Evolutionary conservation across 2,888 invertebrate species (phyloP), one percentile per base, ranked within the genome.

Genomic region (Aphodius granarius): DNA sequence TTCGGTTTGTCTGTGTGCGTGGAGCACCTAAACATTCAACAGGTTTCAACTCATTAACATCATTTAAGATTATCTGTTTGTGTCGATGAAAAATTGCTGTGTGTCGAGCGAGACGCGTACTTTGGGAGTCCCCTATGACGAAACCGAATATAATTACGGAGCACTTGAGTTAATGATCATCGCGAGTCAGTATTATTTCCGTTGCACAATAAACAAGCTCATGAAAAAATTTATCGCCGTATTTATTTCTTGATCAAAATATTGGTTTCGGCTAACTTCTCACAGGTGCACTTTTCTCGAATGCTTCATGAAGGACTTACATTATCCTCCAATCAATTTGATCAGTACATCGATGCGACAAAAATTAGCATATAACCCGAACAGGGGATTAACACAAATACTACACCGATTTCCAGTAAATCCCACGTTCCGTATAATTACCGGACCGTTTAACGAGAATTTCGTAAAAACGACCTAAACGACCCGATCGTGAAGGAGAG

Each of bases 11-110:
- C 19, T 19, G 21, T 19, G 22, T 20, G 19, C 68, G 72, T 18
- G 63, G 21, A 18, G 19, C 63, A 18, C 72, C 16, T 63, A 63
- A 63, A 62, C 71, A 71, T 64, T 74, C 76, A 76, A 76, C 76
- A 76, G 76, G 76, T 76, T 74, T 66, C 73, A 74, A 76, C 72
- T 74, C 76, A 76, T 76, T 76, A 76, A 74, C 76, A 76, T 76
- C 74, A 72, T 74, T 74, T 76, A 74, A 76, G 72, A 76, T 74
- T 76, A 76, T 76, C 76, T 73, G 19, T 73, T 72, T 74, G 71
- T 74, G 74, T 74, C 76, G 74, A 72, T 71, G 76, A 76, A 76
- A 76, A 76, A 74, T 76, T 73, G 71, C 71, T 76, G 66, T 74
- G 71, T 66, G 65, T 71, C 43, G 43, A 43, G 68, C 21, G 21